A percentile compares a stretch with the other conserved stretches of the same genome.
Evolutionary conservation across 2,888 invertebrate genomes (phyloP).

Genomic region (Troides oblongomaculatus): DNA sequence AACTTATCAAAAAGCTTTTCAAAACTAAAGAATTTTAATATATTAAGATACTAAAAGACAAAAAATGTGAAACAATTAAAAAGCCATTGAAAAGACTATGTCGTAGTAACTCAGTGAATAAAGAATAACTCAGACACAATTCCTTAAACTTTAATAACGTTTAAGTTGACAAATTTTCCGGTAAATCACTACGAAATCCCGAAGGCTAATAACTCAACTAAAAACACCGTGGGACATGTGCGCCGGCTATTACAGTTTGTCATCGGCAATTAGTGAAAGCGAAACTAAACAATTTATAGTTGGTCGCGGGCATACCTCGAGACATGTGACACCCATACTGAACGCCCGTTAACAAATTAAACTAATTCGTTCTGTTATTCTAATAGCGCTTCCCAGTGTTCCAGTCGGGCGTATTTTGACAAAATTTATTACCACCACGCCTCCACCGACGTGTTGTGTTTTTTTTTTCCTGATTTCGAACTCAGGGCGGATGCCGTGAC

Average conservation of each 20-base stretch:
- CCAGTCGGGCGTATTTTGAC: slow-evolving; percentile 77
- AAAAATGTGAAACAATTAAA: too few relatives aligned
- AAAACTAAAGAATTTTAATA: too few relatives aligned
- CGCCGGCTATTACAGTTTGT: slow-evolving; percentile 71
- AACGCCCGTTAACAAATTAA: slow-evolving; percentile 78
- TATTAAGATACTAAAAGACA: too few relatives aligned
- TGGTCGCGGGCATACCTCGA: slow-evolving; percentile 50
- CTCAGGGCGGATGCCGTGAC: slow-evolving; percentile 67
- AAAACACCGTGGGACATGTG: slow-evolving; percentile 67
- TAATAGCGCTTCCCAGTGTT: slow-evolving; percentile 74
- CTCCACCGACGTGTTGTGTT: slow-evolving; percentile 50
- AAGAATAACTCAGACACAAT: neutral
- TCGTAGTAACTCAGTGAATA: neutral
- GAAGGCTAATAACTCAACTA: slow-evolving; percentile 36
- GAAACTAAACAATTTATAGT: slow-evolving; percentile 67
- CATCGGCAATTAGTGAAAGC: slow-evolving; percentile 75
- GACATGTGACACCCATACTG: slow-evolving; percentile 76
- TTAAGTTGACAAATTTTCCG: slow-evolving; percentile 22
- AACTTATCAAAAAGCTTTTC: too few relatives aligned
- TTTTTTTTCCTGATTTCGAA: slow-evolving; percentile 55
- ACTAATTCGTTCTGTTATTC: slow-evolving; percentile 78
- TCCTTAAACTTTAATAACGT: slow-evolving; percentile 15
- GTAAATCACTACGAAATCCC: slow-evolving; percentile 25
- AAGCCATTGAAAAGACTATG: too few relatives aligned
- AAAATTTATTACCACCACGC: slow-evolving; percentile 79